Conservation (phyloP, 2,888 invertebrate genomes). For the Pelosia muscerda region DNA sequence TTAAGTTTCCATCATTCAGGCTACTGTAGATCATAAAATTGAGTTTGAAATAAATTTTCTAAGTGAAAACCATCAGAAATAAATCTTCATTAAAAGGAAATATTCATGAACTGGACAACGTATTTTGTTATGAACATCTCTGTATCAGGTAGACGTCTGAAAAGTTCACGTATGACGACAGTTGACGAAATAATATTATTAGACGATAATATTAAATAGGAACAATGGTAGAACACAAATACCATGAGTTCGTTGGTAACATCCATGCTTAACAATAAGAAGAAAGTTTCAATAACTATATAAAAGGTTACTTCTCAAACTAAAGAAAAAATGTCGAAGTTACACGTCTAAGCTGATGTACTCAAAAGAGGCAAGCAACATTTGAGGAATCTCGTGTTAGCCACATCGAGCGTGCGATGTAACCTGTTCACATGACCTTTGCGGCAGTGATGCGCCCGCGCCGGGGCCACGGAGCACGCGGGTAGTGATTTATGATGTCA, state of each 20-base stretch:
- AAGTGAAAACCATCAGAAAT: not conserved
- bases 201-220: not conserved
- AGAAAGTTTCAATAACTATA: not conserved
- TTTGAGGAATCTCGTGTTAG: conserved; percentile 31
- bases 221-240: not conserved
- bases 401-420: conserved; percentile 13
- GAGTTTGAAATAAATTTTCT: not conserved
- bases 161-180: no score
- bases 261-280: not conserved
- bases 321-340: not conserved
- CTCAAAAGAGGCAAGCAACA: conserved; percentile 16
- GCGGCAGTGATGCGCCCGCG: conserved; percentile 32
- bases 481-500: not conserved
- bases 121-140: no score
- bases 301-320: not conserved
- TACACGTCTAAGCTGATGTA: not conserved
- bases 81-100: not conserved
- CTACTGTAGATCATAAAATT: not conserved
- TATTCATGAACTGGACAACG: not conserved
- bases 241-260: not conserved
- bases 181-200: not conserved
- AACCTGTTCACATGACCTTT: conserved; percentile 56
- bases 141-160: no score
- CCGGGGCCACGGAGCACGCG: conserved; percentile 26
- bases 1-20: not conserved